phyloP scores from a whole-genome alignment of 2,113 vertebrate species.

The Otus sunia region DNA sequence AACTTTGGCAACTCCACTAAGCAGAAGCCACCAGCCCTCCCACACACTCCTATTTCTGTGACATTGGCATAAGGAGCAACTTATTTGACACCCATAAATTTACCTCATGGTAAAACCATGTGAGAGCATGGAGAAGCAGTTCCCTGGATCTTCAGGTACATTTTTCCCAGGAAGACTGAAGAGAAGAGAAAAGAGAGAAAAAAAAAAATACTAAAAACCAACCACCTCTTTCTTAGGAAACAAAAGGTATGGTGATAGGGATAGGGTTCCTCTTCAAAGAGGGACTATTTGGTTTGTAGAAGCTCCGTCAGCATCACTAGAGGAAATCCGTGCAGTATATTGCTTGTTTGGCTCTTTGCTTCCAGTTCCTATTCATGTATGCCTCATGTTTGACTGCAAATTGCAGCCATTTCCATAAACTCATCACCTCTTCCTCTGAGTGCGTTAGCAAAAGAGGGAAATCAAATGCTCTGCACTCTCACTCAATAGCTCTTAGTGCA shows the following conservation, averaged over 20 bases:
- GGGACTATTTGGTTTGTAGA: background rate
- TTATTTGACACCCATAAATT: conserved; percentile 15
- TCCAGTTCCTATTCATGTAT: conserved; percentile 28
- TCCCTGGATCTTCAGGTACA: background rate
- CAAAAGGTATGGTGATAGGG: background rate
- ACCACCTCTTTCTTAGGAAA: background rate
- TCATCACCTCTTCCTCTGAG: conserved; percentile 13
- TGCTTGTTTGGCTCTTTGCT: background rate
- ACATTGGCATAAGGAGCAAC: conserved; percentile 19
- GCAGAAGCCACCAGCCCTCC: conserved; percentile 41
- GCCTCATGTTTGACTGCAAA: conserved; percentile 7
- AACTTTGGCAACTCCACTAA: conserved; percentile 22
- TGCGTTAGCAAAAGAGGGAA: conserved; percentile 10
- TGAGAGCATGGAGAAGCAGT: background rate
- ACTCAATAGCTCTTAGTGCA: background rate
- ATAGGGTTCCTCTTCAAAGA: background rate
- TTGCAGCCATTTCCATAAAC: conserved; percentile 48
- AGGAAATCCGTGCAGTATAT: background rate
- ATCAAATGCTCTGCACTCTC: conserved; percentile 39
- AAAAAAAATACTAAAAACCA: background rate
- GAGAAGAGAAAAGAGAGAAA: background rate
- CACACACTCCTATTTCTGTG: conserved; percentile 36
- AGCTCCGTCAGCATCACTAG: background rate
- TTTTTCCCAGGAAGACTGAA: background rate
- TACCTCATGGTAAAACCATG: background rate